Conservation (phyloP, 2,113 vertebrate species). For the Cynocephalus volans region DNA sequence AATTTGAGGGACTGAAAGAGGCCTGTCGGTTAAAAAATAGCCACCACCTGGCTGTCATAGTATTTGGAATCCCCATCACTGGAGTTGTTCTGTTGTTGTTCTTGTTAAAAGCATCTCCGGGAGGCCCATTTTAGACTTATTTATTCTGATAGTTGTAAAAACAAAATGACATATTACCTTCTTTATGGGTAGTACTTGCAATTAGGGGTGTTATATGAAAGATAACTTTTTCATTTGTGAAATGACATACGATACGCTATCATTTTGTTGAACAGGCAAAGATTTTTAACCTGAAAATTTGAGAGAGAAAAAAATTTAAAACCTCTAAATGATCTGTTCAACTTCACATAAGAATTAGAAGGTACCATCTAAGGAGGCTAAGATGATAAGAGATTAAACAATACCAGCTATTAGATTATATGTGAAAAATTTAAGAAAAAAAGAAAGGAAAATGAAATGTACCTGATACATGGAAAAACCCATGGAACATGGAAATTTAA, state of each 20-base stretch:
- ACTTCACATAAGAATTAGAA: neutral
- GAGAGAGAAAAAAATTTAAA: neutral
- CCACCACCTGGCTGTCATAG: neutral
- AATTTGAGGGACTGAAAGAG: slow-evolving; percentile 12
- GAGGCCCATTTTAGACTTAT: neutral
- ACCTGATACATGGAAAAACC: neutral
- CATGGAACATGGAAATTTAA: neutral
- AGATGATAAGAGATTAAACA: neutral
- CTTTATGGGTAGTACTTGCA: neutral
- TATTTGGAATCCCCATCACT: neutral
- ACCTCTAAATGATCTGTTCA: neutral
- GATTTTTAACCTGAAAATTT: neutral
- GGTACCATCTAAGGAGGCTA: neutral
- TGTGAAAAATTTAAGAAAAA: slow-evolving; percentile 5
- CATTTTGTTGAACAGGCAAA: neutral
- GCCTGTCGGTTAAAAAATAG: slow-evolving; percentile 52
- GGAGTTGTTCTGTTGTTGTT: slow-evolving; percentile 18
- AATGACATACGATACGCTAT: neutral
- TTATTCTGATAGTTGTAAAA: slow-evolving; percentile 46
- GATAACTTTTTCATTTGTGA: neutral
- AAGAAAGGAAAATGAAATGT: neutral
- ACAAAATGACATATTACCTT: neutral
- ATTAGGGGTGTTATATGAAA: slow-evolving; percentile 1
- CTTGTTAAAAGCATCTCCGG: neutral
- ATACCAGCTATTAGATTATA: neutral